Evolutionary conservation across 2,797 vertebrate genomes (phyloP), one percentile per base, ranked within the genome.

Genomic region (Rhinophrynus dorsalis): DNA sequence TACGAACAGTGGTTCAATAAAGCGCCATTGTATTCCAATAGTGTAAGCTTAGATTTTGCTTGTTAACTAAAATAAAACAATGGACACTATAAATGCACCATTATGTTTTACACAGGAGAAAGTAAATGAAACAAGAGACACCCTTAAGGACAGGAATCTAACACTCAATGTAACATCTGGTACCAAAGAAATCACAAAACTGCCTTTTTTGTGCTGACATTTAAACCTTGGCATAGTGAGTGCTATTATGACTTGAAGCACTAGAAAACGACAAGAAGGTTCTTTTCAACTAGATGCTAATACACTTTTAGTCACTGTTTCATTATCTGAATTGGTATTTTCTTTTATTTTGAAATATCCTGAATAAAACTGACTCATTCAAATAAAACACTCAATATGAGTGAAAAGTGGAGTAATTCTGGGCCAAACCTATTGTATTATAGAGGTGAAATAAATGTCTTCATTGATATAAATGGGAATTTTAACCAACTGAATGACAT

Each of bases 151-250:
- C 20, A 37, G 51, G 38, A 58, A 40, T 40, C 17, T 65, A 26
- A 37, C n/a, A 64, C 24, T 59, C 30, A 44, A 13, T 12, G 44
- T 58, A 45, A 38, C 61, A 54, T 35, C 70, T 73, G 27, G 47
- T 66, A 52, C 12, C 56, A 27, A 45, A n/a, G 15, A 42, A 17
- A 30, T 32, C 18, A 65, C 44, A 66, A 65, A 66, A 54, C 44
- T 65, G 45, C 61, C 51, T 52, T 67, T 73, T 71, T 48, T 57
- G 15, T 59, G 29, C 40, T 72, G 54, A 59, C 48, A 72, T 59
- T 59, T 51, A 50, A 73, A 54, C 62, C 70, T 52, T 73, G 55
- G 56, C 47, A 66, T 26, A 24, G n/a, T 21, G n/a, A 24, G 26
- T 21, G 38, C 24, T n/a, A 21, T 51, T 50, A 27, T 40, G 32